Conservation (phyloP, 2,797 vertebrate genomes). For the Myotis daubentonii region DNA sequence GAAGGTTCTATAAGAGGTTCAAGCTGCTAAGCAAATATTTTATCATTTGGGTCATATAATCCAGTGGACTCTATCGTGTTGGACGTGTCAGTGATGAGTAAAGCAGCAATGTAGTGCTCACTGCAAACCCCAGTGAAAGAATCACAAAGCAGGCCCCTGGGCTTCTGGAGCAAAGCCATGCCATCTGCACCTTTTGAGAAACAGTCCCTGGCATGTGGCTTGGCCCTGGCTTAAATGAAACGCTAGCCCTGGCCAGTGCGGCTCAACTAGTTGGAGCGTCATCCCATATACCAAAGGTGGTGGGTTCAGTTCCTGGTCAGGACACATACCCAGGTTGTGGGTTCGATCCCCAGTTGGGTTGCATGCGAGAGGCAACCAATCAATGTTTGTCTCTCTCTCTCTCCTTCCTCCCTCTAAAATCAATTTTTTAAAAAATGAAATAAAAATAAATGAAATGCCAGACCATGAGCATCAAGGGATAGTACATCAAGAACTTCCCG, state of each 20-base stretch:
- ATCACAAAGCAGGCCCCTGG: neutral
- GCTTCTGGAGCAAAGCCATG: slow-evolving; percentile 20
- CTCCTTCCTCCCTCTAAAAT: neutral
- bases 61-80: neutral
- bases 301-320: neutral
- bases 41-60: neutral
- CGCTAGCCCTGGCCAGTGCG: neutral
- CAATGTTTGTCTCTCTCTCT: neutral
- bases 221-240: slow-evolving; percentile 21
- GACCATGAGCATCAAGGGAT: neutral
- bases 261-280: neutral
- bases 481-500: neutral
- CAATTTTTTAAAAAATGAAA: neutral
- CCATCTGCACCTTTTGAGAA: neutral
- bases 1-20: neutral
- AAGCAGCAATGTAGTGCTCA: neutral
- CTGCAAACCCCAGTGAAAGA: neutral
- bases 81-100: neutral
- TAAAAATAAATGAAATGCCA: neutral
- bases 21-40: neutral
- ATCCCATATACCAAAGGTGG: neutral
- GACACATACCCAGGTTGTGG: neutral
- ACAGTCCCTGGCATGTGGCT: neutral
- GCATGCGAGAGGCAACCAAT: neutral
- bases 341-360: neutral